Conservation (phyloP, 1,140 invertebrate genomes). For the Cydia pomonella region DNA sequence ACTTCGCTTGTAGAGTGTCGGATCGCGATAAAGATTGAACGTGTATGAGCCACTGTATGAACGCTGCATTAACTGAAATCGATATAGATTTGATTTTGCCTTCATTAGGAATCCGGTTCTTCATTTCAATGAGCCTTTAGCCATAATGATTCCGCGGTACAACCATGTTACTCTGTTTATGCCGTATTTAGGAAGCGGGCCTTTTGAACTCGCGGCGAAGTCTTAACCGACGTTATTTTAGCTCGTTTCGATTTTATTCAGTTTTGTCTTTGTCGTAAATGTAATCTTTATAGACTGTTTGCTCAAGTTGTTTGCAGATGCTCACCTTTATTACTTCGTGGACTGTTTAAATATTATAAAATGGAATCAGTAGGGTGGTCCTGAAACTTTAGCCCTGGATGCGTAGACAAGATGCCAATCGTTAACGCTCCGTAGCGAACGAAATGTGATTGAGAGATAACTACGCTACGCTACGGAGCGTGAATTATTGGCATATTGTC, state of each 20-base stretch:
- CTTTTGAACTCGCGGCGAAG: slow-evolving; percentile 59
- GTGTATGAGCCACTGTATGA: slow-evolving; percentile 45
- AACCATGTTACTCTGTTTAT: slow-evolving; percentile 72
- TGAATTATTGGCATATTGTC: too few species aligned
- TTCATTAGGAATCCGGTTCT: slow-evolving; percentile 76
- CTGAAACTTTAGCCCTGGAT: too few species aligned
- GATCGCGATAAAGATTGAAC: neutral
- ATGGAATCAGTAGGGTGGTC: neutral
- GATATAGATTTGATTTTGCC: slow-evolving; percentile 75
- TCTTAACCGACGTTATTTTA: slow-evolving; percentile 51
- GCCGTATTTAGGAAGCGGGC: slow-evolving; percentile 72
- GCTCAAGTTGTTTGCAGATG: neutral
- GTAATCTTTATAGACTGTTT: slow-evolving; percentile 53
- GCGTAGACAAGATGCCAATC: too few species aligned
- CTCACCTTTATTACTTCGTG: neutral
- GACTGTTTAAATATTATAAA: neutral
- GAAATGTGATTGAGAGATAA: too few species aligned
- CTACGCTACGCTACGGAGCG: too few species aligned
- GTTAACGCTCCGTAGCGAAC: too few species aligned
- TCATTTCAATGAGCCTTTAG: slow-evolving; percentile 73
- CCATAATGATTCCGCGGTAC: slow-evolving; percentile 74
- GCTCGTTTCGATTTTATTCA: slow-evolving; percentile 56
- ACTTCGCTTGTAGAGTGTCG: neutral
- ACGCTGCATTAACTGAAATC: slow-evolving; percentile 70
- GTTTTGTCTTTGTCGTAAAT: slow-evolving; percentile 54